Evolutionary conservation across 1,140 invertebrate species (phyloP).

Genomic region (Drosophila arizonae): DNA sequence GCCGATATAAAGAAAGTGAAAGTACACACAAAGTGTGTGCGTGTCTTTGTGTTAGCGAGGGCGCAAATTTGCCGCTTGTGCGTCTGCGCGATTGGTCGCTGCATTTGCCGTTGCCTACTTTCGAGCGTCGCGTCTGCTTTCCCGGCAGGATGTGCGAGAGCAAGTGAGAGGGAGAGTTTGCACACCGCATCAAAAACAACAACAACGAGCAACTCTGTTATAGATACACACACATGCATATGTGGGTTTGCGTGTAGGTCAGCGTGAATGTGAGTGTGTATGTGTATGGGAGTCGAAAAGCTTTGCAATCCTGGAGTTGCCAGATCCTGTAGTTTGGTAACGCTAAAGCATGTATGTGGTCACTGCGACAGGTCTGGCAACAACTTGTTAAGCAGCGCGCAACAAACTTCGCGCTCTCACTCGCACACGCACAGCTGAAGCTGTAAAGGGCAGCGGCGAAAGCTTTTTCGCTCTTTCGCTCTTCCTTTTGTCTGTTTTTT

Average conservation of each 20-base stretch:
- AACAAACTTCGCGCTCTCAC: slow-evolving; percentile 29
- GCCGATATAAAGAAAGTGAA: slow-evolving; percentile 50
- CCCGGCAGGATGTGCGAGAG: slow-evolving; percentile 13
- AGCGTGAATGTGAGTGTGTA: background rate
- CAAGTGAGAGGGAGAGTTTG: slow-evolving; percentile 32
- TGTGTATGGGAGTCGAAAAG: slow-evolving; percentile 35
- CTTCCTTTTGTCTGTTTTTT: background rate
- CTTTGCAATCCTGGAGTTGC: slow-evolving; percentile 50
- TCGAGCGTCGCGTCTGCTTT: slow-evolving; percentile 38
- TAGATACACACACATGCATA: slow-evolving; percentile 55
- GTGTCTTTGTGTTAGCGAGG: slow-evolving; percentile 5
- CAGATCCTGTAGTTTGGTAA: slow-evolving; percentile 37
- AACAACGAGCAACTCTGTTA: slow-evolving; percentile 58
- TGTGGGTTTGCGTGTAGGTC: background rate
- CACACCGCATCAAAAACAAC: background rate
- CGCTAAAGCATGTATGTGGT: background rate
- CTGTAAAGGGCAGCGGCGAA: slow-evolving; percentile 58
- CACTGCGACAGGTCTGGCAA: slow-evolving; percentile 21
- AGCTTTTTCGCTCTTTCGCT: slow-evolving; percentile 49
- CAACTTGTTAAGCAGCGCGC: slow-evolving; percentile 15
- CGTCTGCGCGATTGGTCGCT: slow-evolving; percentile 65
- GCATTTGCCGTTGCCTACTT: slow-evolving; percentile 69
- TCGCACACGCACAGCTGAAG: slow-evolving; percentile 40
- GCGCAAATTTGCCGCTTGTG: slow-evolving; percentile 38
- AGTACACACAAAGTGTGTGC: slow-evolving; percentile 31